Percentiles rank a stretch among this genome's conserved stretches.
Conservation (phyloP, 2,113 vertebrate species). For the Bucco capensis region DNA sequence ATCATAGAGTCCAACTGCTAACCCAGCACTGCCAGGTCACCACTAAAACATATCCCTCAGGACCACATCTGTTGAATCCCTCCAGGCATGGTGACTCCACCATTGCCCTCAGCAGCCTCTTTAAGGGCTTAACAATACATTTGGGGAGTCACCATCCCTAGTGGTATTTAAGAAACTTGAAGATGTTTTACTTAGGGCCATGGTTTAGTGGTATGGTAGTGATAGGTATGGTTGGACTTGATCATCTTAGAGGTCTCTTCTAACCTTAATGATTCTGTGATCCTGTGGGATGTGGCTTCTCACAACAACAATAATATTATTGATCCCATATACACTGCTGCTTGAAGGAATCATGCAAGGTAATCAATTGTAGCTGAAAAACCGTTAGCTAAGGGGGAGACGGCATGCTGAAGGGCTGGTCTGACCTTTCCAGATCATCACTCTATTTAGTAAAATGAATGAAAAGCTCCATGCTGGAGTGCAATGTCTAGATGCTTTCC, state of each 20-base stretch:
- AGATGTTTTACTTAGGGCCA: no score
- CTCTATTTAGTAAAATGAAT: conserved; percentile 35
- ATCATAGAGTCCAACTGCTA: not conserved
- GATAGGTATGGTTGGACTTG: no score
- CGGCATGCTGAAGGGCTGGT: not conserved
- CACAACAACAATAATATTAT: not conserved
- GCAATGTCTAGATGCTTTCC: not conserved
- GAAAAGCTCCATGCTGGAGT: not conserved
- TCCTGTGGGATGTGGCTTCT: not conserved
- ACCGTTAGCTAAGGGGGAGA: not conserved
- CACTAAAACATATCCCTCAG: not conserved
- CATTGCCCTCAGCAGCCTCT: not conserved
- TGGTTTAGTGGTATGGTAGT: no score
- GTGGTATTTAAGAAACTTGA: no score
- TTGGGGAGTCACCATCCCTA: not conserved
- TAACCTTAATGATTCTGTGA: no score
- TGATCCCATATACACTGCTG: not conserved
- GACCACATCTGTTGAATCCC: not conserved
- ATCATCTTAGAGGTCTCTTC: no score
- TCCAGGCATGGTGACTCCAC: not conserved
- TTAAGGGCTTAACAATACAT: not conserved
- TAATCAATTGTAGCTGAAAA: conserved; percentile 32
- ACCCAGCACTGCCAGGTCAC: not conserved
- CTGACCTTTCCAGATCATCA: conserved; percentile 13
- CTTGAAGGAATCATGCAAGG: not conserved